Evolutionary conservation across 1,140 invertebrate species (phyloP).

Genomic region (Brachionus paranguensis): DNA sequence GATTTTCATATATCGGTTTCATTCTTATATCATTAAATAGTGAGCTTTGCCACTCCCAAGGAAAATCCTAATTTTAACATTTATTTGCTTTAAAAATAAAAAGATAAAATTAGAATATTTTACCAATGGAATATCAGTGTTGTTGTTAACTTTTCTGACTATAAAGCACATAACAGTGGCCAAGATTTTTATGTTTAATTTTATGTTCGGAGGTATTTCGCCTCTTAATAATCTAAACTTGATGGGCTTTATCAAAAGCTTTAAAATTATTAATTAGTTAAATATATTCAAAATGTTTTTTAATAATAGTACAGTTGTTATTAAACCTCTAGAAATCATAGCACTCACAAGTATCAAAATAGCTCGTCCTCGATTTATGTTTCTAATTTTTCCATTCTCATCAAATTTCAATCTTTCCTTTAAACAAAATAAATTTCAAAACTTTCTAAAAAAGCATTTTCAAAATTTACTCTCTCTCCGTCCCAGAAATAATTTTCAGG

Average conservation of each 20-base stretch:
- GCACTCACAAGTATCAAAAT: constrained; percentile 28
- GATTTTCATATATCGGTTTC: constrained; percentile 16
- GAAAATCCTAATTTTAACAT: neutral
- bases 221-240: constrained; percentile 35
- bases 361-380: constrained; percentile 32
- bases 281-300: neutral
- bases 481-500: constrained; percentile 39
- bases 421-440: neutral
- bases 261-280: neutral
- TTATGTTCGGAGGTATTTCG: neutral
- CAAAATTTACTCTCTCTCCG: constrained; percentile 15
- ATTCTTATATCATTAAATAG: constrained; percentile 23
- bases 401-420: constrained; percentile 33
- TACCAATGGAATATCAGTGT: neutral
- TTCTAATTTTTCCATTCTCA: constrained; percentile 37
- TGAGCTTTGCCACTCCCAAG: constrained; percentile 37
- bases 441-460: neutral
- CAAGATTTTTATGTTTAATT: constrained; percentile 25
- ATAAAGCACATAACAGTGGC: constrained; percentile 30
- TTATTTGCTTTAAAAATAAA: neutral
- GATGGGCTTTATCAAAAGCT: constrained; percentile 32
- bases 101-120: neutral
- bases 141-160: constrained; percentile 15
- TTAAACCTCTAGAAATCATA: constrained; percentile 11
- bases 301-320: neutral